Percentiles rank a stretch among this genome's conserved stretches.
Evolutionary conservation across 2,888 invertebrate genomes (phyloP).

Genomic region (Trissonchulus latispiculum): DNA sequence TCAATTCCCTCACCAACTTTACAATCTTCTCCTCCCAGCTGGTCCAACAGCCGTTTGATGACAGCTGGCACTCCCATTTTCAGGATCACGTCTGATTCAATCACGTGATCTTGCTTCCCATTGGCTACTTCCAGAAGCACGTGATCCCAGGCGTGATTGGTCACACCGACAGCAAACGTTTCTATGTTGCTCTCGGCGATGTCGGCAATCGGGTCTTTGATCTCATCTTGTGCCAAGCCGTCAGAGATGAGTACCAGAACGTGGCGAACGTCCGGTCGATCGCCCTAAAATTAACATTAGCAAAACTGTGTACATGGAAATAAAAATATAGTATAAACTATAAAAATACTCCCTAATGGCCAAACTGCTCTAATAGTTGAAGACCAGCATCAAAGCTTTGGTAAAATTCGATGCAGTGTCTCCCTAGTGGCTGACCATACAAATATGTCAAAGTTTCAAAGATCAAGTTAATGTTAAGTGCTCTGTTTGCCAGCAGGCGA

Average conservation of each 20-base stretch:
- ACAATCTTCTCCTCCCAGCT: background rate
- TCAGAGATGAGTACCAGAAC: conserved; percentile 9
- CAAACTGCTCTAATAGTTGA: too few relatives aligned
- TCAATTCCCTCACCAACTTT: background rate
- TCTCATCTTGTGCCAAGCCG: conserved; percentile 7
- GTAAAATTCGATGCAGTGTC: too few relatives aligned
- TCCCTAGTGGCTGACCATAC: too few relatives aligned
- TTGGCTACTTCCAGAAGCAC: background rate
- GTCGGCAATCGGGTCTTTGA: background rate
- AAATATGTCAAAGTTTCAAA: too few relatives aligned
- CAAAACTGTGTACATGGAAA: too few relatives aligned
- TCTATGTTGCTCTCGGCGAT: background rate
- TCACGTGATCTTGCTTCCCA: background rate
- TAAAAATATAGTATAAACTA: too few relatives aligned
- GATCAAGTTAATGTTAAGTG: too few relatives aligned
- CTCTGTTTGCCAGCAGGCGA: too few relatives aligned
- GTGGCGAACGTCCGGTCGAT: background rate
- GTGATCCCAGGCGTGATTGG: conserved; percentile 14
- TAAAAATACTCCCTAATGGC: too few relatives aligned
- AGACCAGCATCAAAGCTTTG: too few relatives aligned
- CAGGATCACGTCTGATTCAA: background rate
- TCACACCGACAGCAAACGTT: conserved; percentile 15
- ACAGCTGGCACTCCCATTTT: background rate
- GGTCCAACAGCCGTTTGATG: background rate
- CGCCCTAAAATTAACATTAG: conserved; percentile 7